phyloP scores from a whole-genome alignment of 2,888 invertebrate genomes.

The Hetaerina titia region DNA sequence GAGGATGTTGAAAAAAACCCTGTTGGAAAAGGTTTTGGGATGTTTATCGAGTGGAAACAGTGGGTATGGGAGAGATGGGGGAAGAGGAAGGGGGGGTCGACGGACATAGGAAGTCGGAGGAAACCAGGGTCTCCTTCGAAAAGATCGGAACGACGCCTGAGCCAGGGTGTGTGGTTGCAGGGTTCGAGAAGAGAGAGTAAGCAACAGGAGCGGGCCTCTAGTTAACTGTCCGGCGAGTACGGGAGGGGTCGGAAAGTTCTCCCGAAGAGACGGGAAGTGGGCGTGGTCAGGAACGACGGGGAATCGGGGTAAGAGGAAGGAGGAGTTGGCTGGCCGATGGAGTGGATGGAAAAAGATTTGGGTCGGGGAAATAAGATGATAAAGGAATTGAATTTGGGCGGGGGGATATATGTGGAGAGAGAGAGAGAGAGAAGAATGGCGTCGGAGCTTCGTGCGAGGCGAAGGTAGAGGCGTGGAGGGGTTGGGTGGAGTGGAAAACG shows the following conservation, averaged over 20 bases:
- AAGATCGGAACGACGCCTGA: too few relatives aligned
- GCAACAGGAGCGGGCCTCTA: background rate
- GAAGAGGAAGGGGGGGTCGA: background rate
- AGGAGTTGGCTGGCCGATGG: background rate
- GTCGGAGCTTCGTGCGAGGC: background rate
- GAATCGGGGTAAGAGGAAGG: background rate
- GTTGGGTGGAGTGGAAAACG: background rate
- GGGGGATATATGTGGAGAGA: background rate
- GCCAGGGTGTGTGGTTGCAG: background rate
- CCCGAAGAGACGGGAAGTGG: background rate
- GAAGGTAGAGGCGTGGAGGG: background rate
- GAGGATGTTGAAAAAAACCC: background rate
- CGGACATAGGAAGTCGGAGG: too few relatives aligned
- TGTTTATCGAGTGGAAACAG: constrained; percentile 11
- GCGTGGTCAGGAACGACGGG: background rate
- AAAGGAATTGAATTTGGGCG: background rate
- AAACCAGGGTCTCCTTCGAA: too few relatives aligned
- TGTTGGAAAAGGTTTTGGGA: background rate
- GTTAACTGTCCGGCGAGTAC: background rate
- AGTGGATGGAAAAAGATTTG: background rate
- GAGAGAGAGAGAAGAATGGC: too few relatives aligned
- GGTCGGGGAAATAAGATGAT: background rate
- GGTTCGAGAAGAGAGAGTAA: background rate
- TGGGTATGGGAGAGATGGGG: background rate
- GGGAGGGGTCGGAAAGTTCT: background rate